Evolutionary conservation across 92 coral and sea anemone species (phyloP).

Genomic region (Blastomussa wellsi): DNA sequence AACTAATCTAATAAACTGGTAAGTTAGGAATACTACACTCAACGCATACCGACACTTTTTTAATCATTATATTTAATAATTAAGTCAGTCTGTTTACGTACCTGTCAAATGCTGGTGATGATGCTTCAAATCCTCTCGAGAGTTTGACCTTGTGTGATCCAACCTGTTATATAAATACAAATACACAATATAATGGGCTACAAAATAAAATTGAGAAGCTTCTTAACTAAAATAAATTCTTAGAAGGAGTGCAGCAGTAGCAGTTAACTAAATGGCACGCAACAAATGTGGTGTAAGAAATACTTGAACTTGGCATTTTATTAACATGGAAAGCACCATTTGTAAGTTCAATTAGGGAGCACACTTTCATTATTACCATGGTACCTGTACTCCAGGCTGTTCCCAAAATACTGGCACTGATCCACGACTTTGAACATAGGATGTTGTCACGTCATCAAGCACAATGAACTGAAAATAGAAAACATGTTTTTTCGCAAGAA

Average conservation of each 20-base stretch:
- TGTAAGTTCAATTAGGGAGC: neutral
- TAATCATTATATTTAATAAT: too few relatives aligned
- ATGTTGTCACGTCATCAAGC: slow-evolving; percentile 85
- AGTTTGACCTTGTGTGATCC: slow-evolving; percentile 97
- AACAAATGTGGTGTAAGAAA: too few relatives aligned
- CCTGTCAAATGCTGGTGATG: slow-evolving; percentile 97
- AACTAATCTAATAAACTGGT: too few relatives aligned
- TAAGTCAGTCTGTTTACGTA: too few relatives aligned
- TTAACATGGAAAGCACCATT: too few relatives aligned
- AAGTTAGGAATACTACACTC: too few relatives aligned
- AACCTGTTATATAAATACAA: slow-evolving; percentile 49
- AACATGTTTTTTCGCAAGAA: neutral
- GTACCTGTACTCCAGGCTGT: slow-evolving; percentile 96
- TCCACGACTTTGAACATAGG: slow-evolving; percentile 96
- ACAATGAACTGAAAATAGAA: slow-evolving; percentile 75
- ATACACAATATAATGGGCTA: neutral
- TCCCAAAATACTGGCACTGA: slow-evolving; percentile 99
- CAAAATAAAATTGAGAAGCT: too few relatives aligned
- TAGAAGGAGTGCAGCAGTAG: too few relatives aligned
- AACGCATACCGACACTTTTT: too few relatives aligned
- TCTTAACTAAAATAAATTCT: too few relatives aligned
- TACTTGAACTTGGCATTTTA: too few relatives aligned
- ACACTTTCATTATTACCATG: neutral
- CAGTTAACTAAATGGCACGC: too few relatives aligned
- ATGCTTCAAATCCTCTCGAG: slow-evolving; percentile 98